Percentiles rank a stretch among this genome's conserved stretches.
These are phyloP conservation scores for Diplodus sargus DNA, from an alignment of 2,797 vertebrate genomes.

Conservation along the genomic window DNA sequence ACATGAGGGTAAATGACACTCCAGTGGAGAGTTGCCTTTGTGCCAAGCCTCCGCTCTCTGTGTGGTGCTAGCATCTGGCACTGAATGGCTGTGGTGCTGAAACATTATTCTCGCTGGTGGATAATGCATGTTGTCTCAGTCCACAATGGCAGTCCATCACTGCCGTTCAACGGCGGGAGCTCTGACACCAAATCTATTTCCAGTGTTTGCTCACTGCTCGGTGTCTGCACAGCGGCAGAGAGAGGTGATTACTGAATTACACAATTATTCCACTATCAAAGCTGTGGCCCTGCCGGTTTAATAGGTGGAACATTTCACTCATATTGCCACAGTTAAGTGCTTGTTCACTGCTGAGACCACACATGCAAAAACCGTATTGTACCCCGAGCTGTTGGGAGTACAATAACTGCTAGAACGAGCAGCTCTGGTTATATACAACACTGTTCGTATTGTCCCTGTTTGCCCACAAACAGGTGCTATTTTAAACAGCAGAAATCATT, in stretches of 20 bases:
- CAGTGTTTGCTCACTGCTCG: neutral
- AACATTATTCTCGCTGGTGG: conserved; percentile 20
- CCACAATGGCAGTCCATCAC: conserved; percentile 23
- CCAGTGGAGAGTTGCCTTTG: neutral
- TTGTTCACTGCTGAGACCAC: conserved; percentile 5
- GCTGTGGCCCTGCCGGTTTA: conserved; percentile 20
- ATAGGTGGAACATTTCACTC: conserved; percentile 37
- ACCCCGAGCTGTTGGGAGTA: conserved; percentile 2
- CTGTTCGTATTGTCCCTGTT: neutral
- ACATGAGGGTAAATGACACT: conserved; percentile 19
- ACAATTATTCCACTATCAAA: conserved; percentile 31
- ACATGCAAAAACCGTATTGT: conserved; percentile 13
- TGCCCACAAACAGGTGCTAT: neutral
- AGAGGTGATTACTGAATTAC: conserved; percentile 22
- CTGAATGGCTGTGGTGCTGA: conserved; percentile 9
- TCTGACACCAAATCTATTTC: conserved; percentile 15
- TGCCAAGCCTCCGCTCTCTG: neutral
- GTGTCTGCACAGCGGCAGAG: neutral
- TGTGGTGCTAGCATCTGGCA: conserved; percentile 36
- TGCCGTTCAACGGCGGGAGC: neutral
- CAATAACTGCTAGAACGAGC: neutral
- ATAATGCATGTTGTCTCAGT: conserved; percentile 38
- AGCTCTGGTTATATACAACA: neutral
- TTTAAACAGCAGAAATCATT: neutral
- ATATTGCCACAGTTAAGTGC: conserved; percentile 18